Evolutionary conservation across 1,140 invertebrate genomes (phyloP).

Genomic region (Solenopsis invicta): DNA sequence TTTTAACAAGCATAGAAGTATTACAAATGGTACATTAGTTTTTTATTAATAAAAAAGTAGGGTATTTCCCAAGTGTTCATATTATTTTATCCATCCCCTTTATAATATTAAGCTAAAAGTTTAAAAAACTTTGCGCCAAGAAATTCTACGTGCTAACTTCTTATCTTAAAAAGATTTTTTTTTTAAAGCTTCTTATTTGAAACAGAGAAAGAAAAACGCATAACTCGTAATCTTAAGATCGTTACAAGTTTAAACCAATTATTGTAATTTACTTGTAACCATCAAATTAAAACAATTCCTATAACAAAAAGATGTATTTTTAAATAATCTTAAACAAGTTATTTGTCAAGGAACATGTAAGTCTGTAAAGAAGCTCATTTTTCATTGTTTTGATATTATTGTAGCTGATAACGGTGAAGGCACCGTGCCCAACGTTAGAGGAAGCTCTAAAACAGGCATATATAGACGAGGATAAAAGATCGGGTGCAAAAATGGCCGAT

Average conservation of each 20-base stretch:
- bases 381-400: slow-evolving; percentile 11
- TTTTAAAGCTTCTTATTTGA: neutral
- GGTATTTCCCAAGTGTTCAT: no score
- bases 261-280: neutral
- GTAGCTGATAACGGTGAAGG: slow-evolving; percentile 89
- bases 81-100: no score
- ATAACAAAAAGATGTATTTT: neutral
- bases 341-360: neutral
- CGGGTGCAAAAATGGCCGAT: slow-evolving; percentile 57
- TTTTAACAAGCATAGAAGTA: no score
- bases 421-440: slow-evolving; percentile 89
- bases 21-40: no score
- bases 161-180: neutral
- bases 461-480: slow-evolving; percentile 76
- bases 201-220: neutral
- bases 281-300: no score
- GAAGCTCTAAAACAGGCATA: slow-evolving; percentile 87
- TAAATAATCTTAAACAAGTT: neutral
- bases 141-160: neutral
- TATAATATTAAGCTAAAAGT: neutral
- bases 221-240: neutral
- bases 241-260: neutral
- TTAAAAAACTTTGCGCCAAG: neutral
- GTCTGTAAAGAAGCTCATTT: neutral
- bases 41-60: no score